Conservation (phyloP, 2,113 vertebrate species). For the Tupaia chinensis region DNA sequence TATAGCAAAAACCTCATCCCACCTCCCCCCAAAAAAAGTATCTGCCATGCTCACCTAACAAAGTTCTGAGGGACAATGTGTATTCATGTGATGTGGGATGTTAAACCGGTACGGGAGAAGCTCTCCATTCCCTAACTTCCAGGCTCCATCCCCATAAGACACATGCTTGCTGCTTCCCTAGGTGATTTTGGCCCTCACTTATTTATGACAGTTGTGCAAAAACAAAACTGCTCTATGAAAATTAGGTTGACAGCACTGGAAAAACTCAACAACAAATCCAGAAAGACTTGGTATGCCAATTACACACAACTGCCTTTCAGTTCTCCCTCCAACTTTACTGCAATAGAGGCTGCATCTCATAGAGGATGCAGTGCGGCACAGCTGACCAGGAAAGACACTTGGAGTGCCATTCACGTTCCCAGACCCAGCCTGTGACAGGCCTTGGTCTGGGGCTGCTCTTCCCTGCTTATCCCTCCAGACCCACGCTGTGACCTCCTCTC, state of each 20-base stretch:
- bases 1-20: no score
- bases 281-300: slow-evolving; percentile 7
- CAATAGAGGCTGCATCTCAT: background rate
- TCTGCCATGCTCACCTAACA: background rate
- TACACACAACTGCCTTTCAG: background rate
- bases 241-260: background rate
- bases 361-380: background rate
- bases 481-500: background rate
- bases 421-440: background rate
- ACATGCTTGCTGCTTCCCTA: background rate
- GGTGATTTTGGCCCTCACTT: background rate
- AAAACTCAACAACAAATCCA: background rate
- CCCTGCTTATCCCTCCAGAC: background rate
- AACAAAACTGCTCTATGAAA: slow-evolving; percentile 39
- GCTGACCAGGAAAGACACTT: background rate
- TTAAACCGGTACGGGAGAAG: background rate
- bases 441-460: no score
- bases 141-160: background rate
- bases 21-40: background rate
- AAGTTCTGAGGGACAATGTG: background rate
- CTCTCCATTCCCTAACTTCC: background rate
- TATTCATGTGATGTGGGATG: background rate
- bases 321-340: background rate
- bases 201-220: background rate
- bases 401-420: background rate